phyloP scores from a whole-genome alignment of 2,113 vertebrate genomes.

The Girardinichthys multiradiatus region DNA sequence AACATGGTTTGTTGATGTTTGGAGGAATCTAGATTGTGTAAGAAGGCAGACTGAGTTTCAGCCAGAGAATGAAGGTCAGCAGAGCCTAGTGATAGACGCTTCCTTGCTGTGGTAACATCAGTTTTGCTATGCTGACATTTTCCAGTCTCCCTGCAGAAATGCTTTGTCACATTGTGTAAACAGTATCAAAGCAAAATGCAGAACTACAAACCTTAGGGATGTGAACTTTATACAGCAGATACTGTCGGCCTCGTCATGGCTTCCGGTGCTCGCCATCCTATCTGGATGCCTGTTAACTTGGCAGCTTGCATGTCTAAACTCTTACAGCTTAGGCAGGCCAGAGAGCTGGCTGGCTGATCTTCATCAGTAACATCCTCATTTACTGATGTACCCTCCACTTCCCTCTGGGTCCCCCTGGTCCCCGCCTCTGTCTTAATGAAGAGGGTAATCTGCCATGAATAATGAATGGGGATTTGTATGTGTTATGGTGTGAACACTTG shows the following conservation, averaged over 20 bases:
- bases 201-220: constrained; percentile 44
- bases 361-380: constrained; percentile 35
- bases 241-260: constrained; percentile 29
- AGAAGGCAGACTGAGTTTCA: constrained; percentile 7
- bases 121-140: constrained; percentile 53
- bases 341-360: constrained; percentile 23
- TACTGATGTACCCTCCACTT: constrained; percentile 35
- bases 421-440: constrained; percentile 71
- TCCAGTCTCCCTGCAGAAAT: constrained; percentile 47
- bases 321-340: constrained; percentile 8
- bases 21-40: not conserved
- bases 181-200: constrained; percentile 56
- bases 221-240: constrained; percentile 55
- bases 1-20: not conserved
- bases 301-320: constrained; percentile 32
- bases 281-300: constrained; percentile 42
- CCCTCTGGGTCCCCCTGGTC: constrained; percentile 21
- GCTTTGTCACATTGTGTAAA: constrained; percentile 67
- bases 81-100: constrained; percentile 21
- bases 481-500: constrained; percentile 74
- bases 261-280: constrained; percentile 36
- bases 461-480: constrained; percentile 79
- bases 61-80: constrained; percentile 14
- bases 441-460: constrained; percentile 79
- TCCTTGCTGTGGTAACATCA: constrained; percentile 18